Percentiles rank a stretch among this genome's conserved stretches.
Evolutionary conservation across 2,797 vertebrate genomes (phyloP).

Genomic region (Artibeus lituratus): DNA sequence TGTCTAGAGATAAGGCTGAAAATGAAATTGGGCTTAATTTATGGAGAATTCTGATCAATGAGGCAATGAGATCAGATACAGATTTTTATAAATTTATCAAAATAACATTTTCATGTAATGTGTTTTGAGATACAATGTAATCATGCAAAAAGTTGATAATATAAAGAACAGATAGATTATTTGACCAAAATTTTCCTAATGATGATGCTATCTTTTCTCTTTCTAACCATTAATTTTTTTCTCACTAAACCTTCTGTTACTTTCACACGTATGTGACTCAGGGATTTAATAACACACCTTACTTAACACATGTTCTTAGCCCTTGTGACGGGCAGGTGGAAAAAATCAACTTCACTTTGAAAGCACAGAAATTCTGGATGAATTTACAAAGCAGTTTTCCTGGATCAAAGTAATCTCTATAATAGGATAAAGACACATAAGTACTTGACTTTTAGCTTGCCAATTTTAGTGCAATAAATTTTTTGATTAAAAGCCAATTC

Average conservation of each 20-base stretch:
- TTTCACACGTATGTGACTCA: background rate
- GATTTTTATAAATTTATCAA: slow-evolving; percentile 9
- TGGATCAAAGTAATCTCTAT: slow-evolving; percentile 31
- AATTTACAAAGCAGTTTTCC: slow-evolving; percentile 44
- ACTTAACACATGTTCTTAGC: background rate
- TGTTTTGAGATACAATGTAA: background rate
- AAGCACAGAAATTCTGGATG: background rate
- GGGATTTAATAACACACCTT: background rate
- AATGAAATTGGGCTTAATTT: background rate
- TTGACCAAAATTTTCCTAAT: background rate
- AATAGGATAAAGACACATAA: slow-evolving; percentile 9
- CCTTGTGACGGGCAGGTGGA: background rate
- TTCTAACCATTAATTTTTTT: background rate
- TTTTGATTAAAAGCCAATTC: background rate
- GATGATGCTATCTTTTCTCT: background rate
- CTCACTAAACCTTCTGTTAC: background rate
- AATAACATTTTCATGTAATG: background rate
- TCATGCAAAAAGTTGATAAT: background rate
- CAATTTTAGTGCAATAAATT: background rate
- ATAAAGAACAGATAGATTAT: background rate
- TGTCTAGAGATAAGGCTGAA: background rate
- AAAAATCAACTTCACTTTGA: background rate
- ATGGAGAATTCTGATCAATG: background rate
- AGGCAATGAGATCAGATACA: background rate
- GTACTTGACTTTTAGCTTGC: slow-evolving; percentile 31